Evolutionary conservation across 2,888 invertebrate species (phyloP).

Genomic region (Mesorhabditis belari): DNA sequence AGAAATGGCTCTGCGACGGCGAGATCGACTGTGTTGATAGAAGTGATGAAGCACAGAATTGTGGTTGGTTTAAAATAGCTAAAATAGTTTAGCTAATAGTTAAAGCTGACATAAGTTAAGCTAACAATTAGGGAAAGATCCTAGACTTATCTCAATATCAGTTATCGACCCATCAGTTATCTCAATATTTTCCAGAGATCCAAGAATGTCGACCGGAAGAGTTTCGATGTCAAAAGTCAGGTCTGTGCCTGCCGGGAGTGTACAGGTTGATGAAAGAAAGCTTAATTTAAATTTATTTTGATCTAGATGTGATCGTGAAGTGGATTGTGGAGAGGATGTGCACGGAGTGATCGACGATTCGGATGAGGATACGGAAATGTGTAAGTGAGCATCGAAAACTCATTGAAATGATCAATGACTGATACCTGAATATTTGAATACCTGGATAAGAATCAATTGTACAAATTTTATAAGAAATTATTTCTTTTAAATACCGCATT

Average conservation of each 20-base stretch:
- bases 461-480: too few relatives aligned
- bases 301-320: slow-evolving; percentile 31
- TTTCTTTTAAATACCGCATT: too few relatives aligned
- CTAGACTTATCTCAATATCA: too few relatives aligned
- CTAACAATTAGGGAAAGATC: too few relatives aligned
- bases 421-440: too few relatives aligned
- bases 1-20: slow-evolving; percentile 74
- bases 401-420: too few relatives aligned
- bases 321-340: slow-evolving; percentile 54
- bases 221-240: slow-evolving; percentile 68
- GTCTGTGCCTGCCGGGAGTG: slow-evolving; percentile 55
- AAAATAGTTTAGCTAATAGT: neutral
- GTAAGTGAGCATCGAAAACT: too few relatives aligned
- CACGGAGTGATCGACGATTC: slow-evolving; percentile 61
- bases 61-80: slow-evolving; percentile 10
- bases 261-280: neutral
- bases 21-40: slow-evolving; percentile 62
- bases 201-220: slow-evolving; percentile 62
- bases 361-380: slow-evolving; percentile 63
- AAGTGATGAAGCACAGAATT: slow-evolving; percentile 26
- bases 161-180: too few relatives aligned
- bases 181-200: slow-evolving; percentile 56
- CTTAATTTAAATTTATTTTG: slow-evolving; percentile 1
- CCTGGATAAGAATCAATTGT: too few relatives aligned
- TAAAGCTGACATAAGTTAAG: slow-evolving; percentile 5